Conservation (phyloP, 2,888 invertebrate genomes). For the Coleophora flavipennella region DNA sequence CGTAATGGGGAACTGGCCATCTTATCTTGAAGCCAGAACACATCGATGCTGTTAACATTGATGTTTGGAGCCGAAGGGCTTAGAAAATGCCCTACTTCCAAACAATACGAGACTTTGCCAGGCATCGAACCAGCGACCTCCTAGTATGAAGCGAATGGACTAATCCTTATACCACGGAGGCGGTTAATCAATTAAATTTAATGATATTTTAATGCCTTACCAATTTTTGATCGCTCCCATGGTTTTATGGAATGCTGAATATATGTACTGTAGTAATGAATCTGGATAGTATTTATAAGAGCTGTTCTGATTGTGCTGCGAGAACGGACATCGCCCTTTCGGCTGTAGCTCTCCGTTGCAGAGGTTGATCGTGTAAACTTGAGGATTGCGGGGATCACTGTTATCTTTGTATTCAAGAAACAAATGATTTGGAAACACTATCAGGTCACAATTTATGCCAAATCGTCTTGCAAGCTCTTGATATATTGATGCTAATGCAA, state of each 20-base stretch:
- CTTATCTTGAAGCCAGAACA: no score
- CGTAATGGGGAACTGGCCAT: no score
- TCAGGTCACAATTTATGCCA: slow-evolving; percentile 37
- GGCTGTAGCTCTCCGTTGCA: slow-evolving; percentile 30
- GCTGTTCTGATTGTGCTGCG: slow-evolving; percentile 13
- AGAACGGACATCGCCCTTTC: slow-evolving; percentile 40
- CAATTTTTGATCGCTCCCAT: slow-evolving; percentile 35
- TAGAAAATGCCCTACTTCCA: no score
- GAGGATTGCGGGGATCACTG: slow-evolving; percentile 7
- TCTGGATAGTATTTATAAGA: slow-evolving; percentile 31
- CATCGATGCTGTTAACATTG: no score
- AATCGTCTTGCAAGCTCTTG: slow-evolving; percentile 41
- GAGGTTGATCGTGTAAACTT: slow-evolving; percentile 33
- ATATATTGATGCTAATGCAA: slow-evolving; percentile 36
- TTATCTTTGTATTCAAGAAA: slow-evolving; percentile 41
- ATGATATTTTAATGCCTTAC: no score
- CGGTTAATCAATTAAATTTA: no score
- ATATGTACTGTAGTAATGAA: slow-evolving; percentile 33
- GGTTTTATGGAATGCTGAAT: slow-evolving; percentile 27
- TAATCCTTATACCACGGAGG: no score
- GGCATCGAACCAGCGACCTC: no score
- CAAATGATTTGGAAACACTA: slow-evolving; percentile 46
- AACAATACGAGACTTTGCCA: no score
- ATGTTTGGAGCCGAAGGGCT: no score
- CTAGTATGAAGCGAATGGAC: background rate